Evolutionary conservation across 2,113 vertebrate species (phyloP).

Genomic region (Psophia crepitans): DNA sequence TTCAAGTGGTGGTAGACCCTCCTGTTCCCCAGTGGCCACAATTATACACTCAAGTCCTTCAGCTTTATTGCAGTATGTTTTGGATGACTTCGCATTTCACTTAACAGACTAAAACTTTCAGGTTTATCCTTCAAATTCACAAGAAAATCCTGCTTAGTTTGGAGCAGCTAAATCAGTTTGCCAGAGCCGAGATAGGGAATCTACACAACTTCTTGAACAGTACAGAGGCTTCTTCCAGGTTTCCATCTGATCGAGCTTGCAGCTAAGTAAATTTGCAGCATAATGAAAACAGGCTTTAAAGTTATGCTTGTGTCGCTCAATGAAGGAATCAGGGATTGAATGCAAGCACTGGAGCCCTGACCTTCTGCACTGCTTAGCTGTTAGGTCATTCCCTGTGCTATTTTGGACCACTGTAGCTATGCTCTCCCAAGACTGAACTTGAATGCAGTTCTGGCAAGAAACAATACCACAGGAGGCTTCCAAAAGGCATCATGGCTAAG

Average conservation of each 20-base stretch:
- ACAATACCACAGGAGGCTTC: not conserved
- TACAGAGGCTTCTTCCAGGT: not conserved
- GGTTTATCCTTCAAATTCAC: not conserved
- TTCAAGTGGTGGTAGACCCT: not conserved
- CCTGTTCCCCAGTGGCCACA: not conserved
- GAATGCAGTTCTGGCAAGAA: not conserved
- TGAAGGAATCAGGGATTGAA: not conserved
- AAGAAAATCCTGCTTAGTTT: not conserved
- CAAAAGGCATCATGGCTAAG: not conserved
- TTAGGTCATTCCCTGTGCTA: not conserved
- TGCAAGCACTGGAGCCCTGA: rapidly evolving
- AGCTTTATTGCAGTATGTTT: not conserved
- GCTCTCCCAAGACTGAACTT: not conserved
- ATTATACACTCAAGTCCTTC: not conserved
- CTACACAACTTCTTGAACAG: not conserved
- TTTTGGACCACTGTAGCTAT: not conserved
- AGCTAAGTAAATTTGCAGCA: not conserved
- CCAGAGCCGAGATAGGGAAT: not conserved
- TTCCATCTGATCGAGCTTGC: not conserved
- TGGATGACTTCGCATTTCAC: not conserved
- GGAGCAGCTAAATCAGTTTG: not conserved
- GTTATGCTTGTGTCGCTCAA: not conserved
- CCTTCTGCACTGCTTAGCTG: not conserved
- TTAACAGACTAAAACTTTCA: not conserved
- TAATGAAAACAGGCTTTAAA: not conserved